These are phyloP conservation scores for Theonella swinhoei DNA, from an alignment of 37 sponge, comb jelly and placozoan species.

Conservation along the genomic window DNA sequence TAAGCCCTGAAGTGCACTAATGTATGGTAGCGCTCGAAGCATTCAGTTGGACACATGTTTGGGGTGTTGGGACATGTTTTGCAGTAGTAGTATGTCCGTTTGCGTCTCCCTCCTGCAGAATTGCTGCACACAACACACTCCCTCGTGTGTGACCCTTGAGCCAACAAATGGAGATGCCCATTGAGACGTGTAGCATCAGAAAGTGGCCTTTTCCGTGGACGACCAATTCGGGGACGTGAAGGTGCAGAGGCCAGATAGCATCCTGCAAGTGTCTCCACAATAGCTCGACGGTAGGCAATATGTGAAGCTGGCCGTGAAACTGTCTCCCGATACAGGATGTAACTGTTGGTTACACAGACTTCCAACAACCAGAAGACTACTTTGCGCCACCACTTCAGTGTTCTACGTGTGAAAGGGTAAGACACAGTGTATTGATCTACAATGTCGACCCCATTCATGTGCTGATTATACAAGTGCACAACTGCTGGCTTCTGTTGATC, in stretches of 20 bases:
- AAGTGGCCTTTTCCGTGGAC: background rate
- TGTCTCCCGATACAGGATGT: background rate
- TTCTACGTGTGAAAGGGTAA: background rate
- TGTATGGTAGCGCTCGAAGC: background rate
- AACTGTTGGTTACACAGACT: background rate
- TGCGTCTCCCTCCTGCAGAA: background rate
- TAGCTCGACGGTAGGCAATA: background rate
- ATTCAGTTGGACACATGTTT: background rate
- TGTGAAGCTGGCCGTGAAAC: too few species aligned
- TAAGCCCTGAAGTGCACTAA: too few species aligned
- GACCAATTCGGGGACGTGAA: background rate
- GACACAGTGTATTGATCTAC: background rate
- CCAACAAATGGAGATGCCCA: background rate
- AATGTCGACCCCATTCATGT: slow-evolving; percentile 8
- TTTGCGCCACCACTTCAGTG: slow-evolving; percentile 11
- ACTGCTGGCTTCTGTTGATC: background rate
- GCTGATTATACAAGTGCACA: background rate
- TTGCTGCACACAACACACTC: background rate
- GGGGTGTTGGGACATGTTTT: background rate
- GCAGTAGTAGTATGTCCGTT: slow-evolving; percentile 9
- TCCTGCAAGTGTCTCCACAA: background rate
- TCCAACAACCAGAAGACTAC: background rate
- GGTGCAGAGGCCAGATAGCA: background rate
- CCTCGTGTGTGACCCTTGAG: background rate
- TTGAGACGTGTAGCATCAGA: background rate